Conservation (phyloP, 1,140 invertebrate genomes). For the Lepeophtheirus salmonis region DNA sequence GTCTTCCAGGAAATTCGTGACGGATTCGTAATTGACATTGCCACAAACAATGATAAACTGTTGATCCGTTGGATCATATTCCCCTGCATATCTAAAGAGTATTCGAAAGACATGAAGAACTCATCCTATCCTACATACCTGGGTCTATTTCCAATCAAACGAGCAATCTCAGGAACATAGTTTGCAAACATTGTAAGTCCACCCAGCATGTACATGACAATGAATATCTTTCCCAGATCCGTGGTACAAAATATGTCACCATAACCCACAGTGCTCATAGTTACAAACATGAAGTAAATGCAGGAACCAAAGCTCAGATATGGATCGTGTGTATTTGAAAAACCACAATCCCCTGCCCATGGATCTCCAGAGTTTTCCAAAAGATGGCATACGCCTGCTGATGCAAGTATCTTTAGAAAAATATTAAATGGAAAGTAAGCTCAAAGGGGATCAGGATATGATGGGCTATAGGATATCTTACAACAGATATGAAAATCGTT, state of each 20-base stretch:
- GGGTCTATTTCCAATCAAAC: not conserved
- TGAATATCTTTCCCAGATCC: constrained; percentile 4
- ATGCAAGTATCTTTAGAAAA: constrained; percentile 1
- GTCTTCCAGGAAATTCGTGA: constrained; percentile 10
- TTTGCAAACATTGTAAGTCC: constrained; percentile 3
- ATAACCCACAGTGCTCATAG: constrained; percentile 75
- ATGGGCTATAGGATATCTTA: too few relatives aligned
- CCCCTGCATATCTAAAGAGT: not conserved
- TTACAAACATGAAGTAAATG: constrained; percentile 95
- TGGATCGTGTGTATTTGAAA: not conserved
- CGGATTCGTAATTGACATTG: constrained; percentile 15
- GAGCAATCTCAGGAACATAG: not conserved
- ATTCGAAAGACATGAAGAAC: not conserved
- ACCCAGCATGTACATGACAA: not conserved
- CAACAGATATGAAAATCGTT: not conserved
- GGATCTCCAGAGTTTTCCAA: constrained; percentile 4
- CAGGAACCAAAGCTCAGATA: constrained; percentile 83
- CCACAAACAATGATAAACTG: constrained; percentile 12
- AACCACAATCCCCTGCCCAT: not conserved
- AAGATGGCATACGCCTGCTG: not conserved
- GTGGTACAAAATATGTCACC: constrained; percentile 2
- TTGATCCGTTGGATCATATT: not conserved
- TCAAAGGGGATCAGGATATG: too few relatives aligned
- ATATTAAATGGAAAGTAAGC: too few relatives aligned
- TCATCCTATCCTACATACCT: not conserved